Percentiles rank a stretch among this genome's conserved stretches.
These are phyloP conservation scores for Scolopax bukidnonensis DNA, from an alignment of 2,797 vertebrate genomes.

Conservation along the genomic window DNA sequence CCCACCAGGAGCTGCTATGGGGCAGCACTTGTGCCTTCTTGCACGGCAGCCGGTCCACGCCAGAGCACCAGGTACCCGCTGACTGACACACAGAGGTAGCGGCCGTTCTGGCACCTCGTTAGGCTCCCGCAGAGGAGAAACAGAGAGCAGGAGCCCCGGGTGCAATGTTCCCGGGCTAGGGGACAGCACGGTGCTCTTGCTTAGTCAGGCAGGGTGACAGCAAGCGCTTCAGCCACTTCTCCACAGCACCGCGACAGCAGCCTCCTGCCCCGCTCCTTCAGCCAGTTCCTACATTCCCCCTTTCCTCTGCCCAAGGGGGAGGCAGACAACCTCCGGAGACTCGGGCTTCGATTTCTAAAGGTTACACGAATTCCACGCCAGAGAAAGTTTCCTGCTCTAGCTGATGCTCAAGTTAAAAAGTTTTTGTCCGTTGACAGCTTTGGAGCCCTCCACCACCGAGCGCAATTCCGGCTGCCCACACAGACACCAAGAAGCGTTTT, in stretches of 20 bases:
- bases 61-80: neutral
- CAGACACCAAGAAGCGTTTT: neutral
- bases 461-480: neutral
- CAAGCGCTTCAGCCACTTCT: neutral
- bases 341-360: rapidly evolving
- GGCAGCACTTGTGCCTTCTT: neutral
- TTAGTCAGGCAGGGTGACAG: neutral
- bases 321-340: neutral
- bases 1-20: neutral
- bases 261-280: neutral
- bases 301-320: rapidly evolving
- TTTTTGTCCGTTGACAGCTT: neutral
- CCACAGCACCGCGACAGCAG: rapidly evolving
- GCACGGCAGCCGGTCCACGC: neutral
- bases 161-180: neutral
- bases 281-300: neutral
- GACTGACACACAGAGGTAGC: neutral
- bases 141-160: neutral
- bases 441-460: neutral
- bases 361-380: neutral
- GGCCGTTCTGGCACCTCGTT: neutral
- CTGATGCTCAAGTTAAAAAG: neutral
- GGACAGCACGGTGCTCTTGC: neutral
- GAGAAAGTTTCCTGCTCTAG: neutral
- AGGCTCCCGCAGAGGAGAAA: neutral